Percentiles rank a stretch among this genome's conserved stretches.
phyloP scores from a whole-genome alignment of 2,888 invertebrate genomes.

The Trachelus troglodyta region DNA sequence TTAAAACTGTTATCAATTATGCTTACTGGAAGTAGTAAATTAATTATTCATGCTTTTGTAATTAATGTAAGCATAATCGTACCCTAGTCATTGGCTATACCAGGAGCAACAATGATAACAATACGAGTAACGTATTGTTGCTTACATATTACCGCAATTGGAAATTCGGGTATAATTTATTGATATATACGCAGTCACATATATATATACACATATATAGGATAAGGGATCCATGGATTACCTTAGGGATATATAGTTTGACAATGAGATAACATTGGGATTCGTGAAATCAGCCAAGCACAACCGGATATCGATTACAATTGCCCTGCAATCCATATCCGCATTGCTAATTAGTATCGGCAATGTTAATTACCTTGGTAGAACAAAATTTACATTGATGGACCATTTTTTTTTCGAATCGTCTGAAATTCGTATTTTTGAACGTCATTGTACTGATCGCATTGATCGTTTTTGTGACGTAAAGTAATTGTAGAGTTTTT shows the following conservation, averaged over 20 bases:
- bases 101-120: constrained; percentile 25
- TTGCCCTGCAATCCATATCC: constrained; percentile 18
- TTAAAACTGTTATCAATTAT: background rate
- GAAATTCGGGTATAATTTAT: background rate
- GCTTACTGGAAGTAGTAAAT: background rate
- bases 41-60: background rate
- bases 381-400: no score
- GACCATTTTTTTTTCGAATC: no score
- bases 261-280: background rate
- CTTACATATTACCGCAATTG: background rate
- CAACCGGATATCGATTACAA: background rate
- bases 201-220: background rate
- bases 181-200: background rate
- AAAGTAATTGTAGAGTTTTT: no score
- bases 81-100: constrained; percentile 10
- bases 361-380: background rate
- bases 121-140: background rate
- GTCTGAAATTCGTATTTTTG: no score
- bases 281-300: background rate
- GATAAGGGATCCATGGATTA: background rate
- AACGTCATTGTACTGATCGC: no score
- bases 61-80: constrained; percentile 2
- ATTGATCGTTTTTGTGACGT: no score
- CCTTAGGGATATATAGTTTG: background rate
- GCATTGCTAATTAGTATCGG: constrained; percentile 35